Evolutionary conservation across 2,888 invertebrate genomes (phyloP).

Genomic region (Tryphoninae sp.): DNA sequence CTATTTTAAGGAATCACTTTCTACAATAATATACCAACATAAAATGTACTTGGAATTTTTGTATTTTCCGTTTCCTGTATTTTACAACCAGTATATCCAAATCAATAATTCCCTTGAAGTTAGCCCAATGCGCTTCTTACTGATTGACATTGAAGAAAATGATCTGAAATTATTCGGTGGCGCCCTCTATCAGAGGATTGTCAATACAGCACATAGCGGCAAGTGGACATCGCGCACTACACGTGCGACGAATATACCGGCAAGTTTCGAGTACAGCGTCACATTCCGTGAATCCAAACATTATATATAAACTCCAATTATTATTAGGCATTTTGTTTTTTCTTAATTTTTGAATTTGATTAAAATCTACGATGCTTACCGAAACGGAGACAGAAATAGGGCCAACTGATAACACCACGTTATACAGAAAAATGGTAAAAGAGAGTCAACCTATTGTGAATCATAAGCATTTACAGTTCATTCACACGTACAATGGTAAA

Average conservation of each 20-base stretch:
- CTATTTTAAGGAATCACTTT: conserved; percentile 50
- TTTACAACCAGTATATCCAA: too few relatives aligned
- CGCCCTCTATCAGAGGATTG: background rate
- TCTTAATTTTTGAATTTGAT: background rate
- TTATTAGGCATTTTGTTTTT: background rate
- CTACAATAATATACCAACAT: conserved; percentile 27
- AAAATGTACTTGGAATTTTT: background rate
- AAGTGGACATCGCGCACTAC: background rate
- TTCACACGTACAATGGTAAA: conserved; percentile 78
- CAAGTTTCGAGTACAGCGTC: background rate
- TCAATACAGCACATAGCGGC: background rate
- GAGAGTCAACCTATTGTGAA: conserved; percentile 70
- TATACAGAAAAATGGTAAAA: conserved; percentile 76
- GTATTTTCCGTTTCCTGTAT: too few relatives aligned
- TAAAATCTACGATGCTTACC: background rate
- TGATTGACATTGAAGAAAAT: too few relatives aligned
- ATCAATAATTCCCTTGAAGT: too few relatives aligned
- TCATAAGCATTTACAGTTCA: conserved; percentile 78
- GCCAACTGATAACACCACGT: conserved; percentile 73
- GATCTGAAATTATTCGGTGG: background rate
- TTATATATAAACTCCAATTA: background rate
- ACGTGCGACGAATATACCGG: background rate
- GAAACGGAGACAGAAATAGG: conserved; percentile 51
- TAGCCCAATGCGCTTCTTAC: too few relatives aligned
- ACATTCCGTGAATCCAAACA: conserved; percentile 10